phyloP scores from a whole-genome alignment of 2,888 invertebrate species.

The Tuta absoluta region DNA sequence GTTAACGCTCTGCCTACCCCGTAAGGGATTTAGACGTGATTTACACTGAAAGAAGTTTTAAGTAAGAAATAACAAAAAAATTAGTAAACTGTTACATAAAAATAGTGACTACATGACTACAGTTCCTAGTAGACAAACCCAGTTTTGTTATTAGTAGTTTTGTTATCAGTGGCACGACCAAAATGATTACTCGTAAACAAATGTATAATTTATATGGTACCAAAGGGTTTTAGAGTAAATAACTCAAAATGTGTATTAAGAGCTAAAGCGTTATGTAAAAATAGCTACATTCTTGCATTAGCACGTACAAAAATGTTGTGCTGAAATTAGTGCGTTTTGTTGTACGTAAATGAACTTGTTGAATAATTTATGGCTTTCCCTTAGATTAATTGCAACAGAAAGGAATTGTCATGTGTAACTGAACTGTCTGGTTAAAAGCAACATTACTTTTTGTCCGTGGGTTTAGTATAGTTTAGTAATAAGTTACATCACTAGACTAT shows the following conservation, averaged over 20 bases:
- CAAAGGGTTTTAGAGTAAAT: conserved; percentile 8
- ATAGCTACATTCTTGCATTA: background rate
- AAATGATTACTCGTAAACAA: conserved; percentile 15
- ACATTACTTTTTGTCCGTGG: background rate
- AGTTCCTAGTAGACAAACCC: conserved; percentile 18
- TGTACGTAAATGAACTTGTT: conserved; percentile 1
- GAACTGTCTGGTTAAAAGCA: background rate
- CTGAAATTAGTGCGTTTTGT: background rate
- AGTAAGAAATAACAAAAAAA: conserved; percentile 17
- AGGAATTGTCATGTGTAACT: background rate
- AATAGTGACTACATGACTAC: conserved; percentile 24
- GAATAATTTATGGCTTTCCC: background rate
- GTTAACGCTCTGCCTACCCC: no score
- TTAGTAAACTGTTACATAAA: conserved; percentile 18
- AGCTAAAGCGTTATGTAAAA: conserved; percentile 2
- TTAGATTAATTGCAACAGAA: background rate
- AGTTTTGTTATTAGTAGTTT: conserved; percentile 14
- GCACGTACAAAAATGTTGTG: conserved; percentile 5
- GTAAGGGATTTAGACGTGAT: no score
- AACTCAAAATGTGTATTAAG: background rate
- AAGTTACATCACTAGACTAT: conserved; percentile 7
- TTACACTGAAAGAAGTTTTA: conserved; percentile 19
- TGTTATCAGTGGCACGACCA: conserved; percentile 6
- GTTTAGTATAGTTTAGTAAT: background rate
- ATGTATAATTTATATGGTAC: conserved; percentile 11